phyloP scores from a whole-genome alignment of 1,140 invertebrate genomes.

The Diorhabda carinulata region DNA sequence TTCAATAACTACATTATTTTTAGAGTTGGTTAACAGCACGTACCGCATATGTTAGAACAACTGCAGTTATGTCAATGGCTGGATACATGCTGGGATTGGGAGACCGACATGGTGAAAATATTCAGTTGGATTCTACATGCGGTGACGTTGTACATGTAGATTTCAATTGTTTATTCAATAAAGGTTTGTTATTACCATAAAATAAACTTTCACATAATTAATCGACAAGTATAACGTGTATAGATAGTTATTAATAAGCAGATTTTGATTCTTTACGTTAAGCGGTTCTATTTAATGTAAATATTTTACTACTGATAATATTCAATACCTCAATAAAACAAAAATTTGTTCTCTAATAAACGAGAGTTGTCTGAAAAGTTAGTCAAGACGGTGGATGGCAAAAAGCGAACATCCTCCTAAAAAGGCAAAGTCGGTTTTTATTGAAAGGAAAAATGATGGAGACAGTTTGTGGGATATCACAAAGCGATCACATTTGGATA shows the following conservation, averaged over 20 bases:
- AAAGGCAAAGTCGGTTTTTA: no score
- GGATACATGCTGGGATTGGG: conserved; percentile 96
- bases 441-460: no score
- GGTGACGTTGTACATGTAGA: conserved; percentile 97
- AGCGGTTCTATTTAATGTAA: no score
- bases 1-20: conserved; percentile 17
- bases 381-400: no score
- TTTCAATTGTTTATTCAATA: conserved; percentile 97
- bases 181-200: conserved; percentile 49
- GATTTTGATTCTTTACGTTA: no score
- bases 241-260: conserved; percentile 8
- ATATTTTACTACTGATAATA: no score
- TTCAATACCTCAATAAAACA: no score
- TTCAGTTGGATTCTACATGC: conserved; percentile 84
- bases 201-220: background rate
- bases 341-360: no score
- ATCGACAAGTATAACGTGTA: conserved; percentile 7
- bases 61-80: conserved; percentile 97
- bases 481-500: no score
- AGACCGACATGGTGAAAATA: conserved; percentile 97
- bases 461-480: no score
- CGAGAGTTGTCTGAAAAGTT: no score
- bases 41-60: conserved; percentile 81
- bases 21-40: conserved; percentile 74
- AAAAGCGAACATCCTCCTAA: no score